Conservation (phyloP, 1,140 invertebrate genomes). For the Aphelenchoides fujianensis region DNA sequence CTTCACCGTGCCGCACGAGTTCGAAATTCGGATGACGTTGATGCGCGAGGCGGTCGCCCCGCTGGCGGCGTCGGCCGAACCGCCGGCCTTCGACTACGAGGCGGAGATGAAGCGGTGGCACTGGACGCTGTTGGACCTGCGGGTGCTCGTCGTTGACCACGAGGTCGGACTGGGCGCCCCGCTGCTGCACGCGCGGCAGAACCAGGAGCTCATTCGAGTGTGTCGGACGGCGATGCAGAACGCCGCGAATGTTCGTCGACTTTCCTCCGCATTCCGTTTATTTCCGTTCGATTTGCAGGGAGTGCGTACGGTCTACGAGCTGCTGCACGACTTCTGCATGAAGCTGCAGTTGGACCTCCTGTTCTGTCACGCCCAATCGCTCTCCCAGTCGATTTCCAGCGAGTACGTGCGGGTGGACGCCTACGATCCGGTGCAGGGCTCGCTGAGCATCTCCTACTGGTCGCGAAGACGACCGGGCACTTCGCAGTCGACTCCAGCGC, state of each 20-base stretch:
- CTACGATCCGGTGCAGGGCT: constrained; percentile 2
- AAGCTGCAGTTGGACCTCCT: constrained; percentile 15
- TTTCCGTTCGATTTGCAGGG: background rate
- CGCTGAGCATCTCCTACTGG: constrained; percentile 8
- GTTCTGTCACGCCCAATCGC: constrained; percentile 9
- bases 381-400: background rate
- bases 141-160: constrained; percentile 12
- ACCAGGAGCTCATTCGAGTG: background rate
- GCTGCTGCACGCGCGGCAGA: constrained; percentile 8
- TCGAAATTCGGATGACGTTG: constrained; percentile 1
- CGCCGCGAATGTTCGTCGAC: background rate
- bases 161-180: constrained; percentile 10
- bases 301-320: background rate
- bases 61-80: no score
- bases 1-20: background rate
- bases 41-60: background rate
- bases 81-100: background rate
- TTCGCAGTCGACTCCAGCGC: no score
- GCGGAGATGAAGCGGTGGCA: background rate
- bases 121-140: background rate
- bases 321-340: constrained; percentile 15
- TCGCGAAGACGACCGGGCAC: background rate
- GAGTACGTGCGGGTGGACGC: constrained; percentile 1
- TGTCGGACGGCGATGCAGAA: background rate
- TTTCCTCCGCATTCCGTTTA: background rate